Evolutionary conservation across 2,797 vertebrate genomes (phyloP).

Genomic region (Danio tinwini): DNA sequence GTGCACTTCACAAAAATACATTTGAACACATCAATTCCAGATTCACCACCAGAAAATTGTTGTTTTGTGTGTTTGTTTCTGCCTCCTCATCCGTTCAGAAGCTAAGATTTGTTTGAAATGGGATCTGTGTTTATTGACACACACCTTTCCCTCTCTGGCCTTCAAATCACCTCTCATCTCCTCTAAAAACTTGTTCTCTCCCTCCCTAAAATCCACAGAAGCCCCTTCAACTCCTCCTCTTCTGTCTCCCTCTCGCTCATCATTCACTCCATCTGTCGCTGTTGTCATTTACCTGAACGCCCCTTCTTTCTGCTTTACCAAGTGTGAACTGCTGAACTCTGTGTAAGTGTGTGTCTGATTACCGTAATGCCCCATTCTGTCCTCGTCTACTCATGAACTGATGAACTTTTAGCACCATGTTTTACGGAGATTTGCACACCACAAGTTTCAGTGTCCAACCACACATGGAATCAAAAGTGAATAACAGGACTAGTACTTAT

Average conservation of each 20-base stretch:
- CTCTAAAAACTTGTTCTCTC: slow-evolving; percentile 19
- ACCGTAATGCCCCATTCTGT: slow-evolving; percentile 7
- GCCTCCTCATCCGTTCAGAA: slow-evolving; percentile 13
- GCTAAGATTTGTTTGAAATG: slow-evolving; percentile 29
- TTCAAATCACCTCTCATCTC: slow-evolving; percentile 40
- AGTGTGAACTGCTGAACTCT: slow-evolving; percentile 65
- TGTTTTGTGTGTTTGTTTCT: neutral
- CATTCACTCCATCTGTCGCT: slow-evolving; percentile 65
- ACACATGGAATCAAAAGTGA: neutral
- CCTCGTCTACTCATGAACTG: slow-evolving; percentile 33
- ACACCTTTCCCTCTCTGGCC: slow-evolving; percentile 47
- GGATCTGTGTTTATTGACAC: slow-evolving; percentile 40
- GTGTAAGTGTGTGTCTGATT: slow-evolving; percentile 43
- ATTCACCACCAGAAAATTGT: neutral
- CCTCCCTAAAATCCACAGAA: slow-evolving; percentile 34
- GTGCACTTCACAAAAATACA: neutral
- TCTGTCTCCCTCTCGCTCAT: slow-evolving; percentile 47
- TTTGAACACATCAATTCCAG: neutral
- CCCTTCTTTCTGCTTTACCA: slow-evolving; percentile 49
- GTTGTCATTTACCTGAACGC: slow-evolving; percentile 62
- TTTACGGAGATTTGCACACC: slow-evolving; percentile 22
- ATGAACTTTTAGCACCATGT: slow-evolving; percentile 45
- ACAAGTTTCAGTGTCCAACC: neutral
- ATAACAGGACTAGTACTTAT: neutral
- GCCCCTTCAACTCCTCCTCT: slow-evolving; percentile 27